Percentiles rank a stretch among this genome's conserved stretches.
phyloP scores from a whole-genome alignment of 1,140 invertebrate genomes.

The Frieseomelitta varia region DNA sequence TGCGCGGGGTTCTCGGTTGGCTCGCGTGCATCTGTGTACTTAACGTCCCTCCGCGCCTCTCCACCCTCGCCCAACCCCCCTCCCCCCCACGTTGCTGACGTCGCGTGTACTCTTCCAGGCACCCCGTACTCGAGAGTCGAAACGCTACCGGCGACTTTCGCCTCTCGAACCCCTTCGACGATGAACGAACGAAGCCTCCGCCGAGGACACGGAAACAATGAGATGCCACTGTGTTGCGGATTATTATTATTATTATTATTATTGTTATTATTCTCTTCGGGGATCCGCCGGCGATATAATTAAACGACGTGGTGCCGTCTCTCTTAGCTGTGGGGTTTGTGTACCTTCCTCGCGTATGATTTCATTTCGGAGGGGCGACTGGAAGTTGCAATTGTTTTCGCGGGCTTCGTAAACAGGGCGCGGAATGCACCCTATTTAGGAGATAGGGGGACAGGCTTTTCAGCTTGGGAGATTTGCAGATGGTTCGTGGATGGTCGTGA shows the following conservation, averaged over 20 bases:
- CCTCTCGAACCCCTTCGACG: slow-evolving; percentile 59
- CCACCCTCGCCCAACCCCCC: slow-evolving; percentile 43
- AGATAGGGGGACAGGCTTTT: background rate
- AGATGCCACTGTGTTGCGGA: slow-evolving; percentile 42
- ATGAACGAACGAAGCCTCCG: slow-evolving; percentile 5
- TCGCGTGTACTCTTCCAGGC: background rate
- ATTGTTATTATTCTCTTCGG: slow-evolving; percentile 21
- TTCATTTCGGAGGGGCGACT: slow-evolving; percentile 21
- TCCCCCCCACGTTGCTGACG: background rate
- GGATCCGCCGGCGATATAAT: slow-evolving; percentile 53
- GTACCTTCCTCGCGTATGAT: slow-evolving; percentile 19
- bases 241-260: slow-evolving; percentile 49
- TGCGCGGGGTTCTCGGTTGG: slow-evolving; percentile 78
- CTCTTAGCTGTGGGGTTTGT: slow-evolving; percentile 1
- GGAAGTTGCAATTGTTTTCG: slow-evolving; percentile 34
- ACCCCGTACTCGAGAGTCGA: slow-evolving; percentile 49
- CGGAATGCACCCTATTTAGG: background rate
- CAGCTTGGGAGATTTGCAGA: slow-evolving; percentile 1
- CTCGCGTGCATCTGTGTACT: slow-evolving; percentile 71
- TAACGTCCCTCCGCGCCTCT: slow-evolving; percentile 43
- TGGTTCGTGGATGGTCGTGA: background rate
- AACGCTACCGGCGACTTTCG: slow-evolving; percentile 19
- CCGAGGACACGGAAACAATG: slow-evolving; percentile 10
- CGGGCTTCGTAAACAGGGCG: slow-evolving; percentile 31
- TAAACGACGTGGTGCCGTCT: slow-evolving; percentile 28